A percentile compares a stretch with the other conserved stretches of the same genome.
These are phyloP conservation scores for Stomatorhinus ivindoensis DNA, from an alignment of 2,113 vertebrate species.

Conservation along the genomic window DNA sequence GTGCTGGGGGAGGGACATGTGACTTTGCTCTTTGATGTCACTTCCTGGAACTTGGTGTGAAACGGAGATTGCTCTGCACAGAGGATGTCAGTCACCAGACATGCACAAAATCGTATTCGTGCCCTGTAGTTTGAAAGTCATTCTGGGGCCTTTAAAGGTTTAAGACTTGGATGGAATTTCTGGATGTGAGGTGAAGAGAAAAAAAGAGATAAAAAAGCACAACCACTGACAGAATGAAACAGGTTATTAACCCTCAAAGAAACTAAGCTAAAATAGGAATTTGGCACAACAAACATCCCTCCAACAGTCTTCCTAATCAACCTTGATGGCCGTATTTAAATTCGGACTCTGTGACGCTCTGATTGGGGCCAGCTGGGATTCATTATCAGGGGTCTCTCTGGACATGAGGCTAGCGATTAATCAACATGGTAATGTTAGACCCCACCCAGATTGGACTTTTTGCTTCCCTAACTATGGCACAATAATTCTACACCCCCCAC, in stretches of 20 bases:
- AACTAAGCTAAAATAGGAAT: neutral
- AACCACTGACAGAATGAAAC: neutral
- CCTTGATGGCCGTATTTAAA: neutral
- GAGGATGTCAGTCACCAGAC: constrained; percentile 31
- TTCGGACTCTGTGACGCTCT: neutral
- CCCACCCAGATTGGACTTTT: neutral
- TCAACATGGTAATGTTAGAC: neutral
- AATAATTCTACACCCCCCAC: neutral
- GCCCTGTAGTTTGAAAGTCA: neutral
- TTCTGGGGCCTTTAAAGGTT: neutral
- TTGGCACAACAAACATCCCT: neutral
- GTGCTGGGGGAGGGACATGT: neutral
- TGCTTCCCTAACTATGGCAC: neutral
- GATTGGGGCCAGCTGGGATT: neutral
- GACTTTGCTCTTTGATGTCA: neutral
- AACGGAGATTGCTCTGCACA: constrained; percentile 11
- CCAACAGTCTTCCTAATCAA: neutral
- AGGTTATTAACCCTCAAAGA: neutral
- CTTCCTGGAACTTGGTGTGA: neutral
- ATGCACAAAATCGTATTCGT: neutral
- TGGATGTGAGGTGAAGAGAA: neutral
- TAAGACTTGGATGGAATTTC: neutral
- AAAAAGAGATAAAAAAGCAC: neutral
- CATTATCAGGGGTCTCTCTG: neutral
- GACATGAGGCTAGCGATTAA: neutral